These are phyloP conservation scores for Sinosuthora webbiana DNA, from an alignment of 2,113 vertebrate species.

Conservation along the genomic window DNA sequence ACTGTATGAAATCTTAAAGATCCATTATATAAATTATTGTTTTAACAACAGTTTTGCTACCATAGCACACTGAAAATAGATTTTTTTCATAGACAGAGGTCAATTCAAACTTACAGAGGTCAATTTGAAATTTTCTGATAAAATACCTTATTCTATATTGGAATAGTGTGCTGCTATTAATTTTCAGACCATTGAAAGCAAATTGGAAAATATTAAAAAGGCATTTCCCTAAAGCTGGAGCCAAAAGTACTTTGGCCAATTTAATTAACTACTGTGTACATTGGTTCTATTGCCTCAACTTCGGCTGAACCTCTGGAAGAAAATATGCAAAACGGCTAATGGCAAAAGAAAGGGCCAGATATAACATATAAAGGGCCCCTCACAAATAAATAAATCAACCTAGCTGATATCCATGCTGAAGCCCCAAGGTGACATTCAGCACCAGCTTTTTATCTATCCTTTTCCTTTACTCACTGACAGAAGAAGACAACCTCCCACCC, in stretches of 20 bases:
- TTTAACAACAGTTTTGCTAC: background rate
- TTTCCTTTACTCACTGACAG: background rate
- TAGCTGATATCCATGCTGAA: background rate
- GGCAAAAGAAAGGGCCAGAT: background rate
- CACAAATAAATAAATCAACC: background rate
- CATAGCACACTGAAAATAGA: background rate
- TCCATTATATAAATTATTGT: background rate
- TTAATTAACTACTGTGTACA: background rate
- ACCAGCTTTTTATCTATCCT: background rate
- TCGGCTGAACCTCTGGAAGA: background rate
- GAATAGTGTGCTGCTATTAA: background rate
- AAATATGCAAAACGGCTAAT: too few species aligned
- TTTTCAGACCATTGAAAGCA: background rate
- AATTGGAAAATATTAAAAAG: background rate
- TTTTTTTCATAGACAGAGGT: background rate
- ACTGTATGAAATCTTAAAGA: background rate
- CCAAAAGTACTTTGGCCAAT: background rate
- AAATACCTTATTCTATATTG: background rate
- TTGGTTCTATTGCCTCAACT: background rate
- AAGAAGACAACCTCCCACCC: background rate
- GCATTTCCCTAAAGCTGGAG: background rate
- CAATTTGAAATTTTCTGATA: background rate
- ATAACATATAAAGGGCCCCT: background rate
- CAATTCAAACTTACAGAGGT: background rate
- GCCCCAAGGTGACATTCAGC: background rate